Percentiles rank a stretch among this genome's conserved stretches.
These are phyloP conservation scores for Oryctes rhinoceros DNA, from an alignment of 1,140 invertebrate species.

Conservation along the genomic window DNA sequence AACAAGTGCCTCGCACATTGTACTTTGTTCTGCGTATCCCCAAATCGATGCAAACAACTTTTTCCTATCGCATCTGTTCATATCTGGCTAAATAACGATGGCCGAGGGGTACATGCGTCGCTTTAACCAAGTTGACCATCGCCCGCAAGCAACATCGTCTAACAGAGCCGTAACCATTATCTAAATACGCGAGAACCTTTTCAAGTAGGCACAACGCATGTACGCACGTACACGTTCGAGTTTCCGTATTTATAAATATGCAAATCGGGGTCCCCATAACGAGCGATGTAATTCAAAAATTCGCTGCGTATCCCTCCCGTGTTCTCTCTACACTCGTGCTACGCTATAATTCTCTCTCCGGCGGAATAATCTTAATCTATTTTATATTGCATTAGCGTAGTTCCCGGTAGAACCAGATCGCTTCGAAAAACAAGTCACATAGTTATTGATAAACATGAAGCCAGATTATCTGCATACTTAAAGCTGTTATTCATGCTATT, in stretches of 20 bases:
- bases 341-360: background rate
- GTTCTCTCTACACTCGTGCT: too few species aligned
- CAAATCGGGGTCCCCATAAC: background rate
- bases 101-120: too few species aligned
- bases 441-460: slow-evolving; percentile 35
- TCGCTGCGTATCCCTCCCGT: background rate
- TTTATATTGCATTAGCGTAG: slow-evolving; percentile 28
- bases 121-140: too few species aligned
- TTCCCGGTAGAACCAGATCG: slow-evolving; percentile 14
- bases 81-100: too few species aligned
- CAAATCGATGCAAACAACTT: too few species aligned
- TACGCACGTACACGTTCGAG: background rate
- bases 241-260: slow-evolving; percentile 17
- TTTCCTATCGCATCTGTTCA: too few species aligned
- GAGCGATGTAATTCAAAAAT: slow-evolving; percentile 20
- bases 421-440: slow-evolving; percentile 32
- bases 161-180: background rate
- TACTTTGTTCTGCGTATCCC: too few species aligned
- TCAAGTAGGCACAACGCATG: background rate
- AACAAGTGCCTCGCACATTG: too few species aligned
- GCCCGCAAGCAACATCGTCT: background rate
- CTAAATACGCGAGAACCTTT: background rate
- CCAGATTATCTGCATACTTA: slow-evolving; percentile 32
- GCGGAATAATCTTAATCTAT: slow-evolving; percentile 34
- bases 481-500: slow-evolving; percentile 30